A percentile compares a stretch with the other conserved stretches of the same genome.
Evolutionary conservation across 2,888 invertebrate genomes (phyloP).

Genomic region (Caenorhabditis sp.): DNA sequence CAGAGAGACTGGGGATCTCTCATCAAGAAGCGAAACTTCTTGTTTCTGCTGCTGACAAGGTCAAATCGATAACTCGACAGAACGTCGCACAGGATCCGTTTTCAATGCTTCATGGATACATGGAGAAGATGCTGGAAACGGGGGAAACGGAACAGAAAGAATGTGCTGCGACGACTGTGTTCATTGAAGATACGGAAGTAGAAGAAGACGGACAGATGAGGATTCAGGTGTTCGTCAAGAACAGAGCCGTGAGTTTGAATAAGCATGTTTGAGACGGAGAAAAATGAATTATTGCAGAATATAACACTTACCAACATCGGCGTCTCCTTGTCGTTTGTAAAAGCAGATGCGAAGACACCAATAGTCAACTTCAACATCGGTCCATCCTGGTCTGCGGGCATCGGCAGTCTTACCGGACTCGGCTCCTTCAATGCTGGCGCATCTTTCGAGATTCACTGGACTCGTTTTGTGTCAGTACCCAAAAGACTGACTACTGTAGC

Average conservation of each 20-base stretch:
- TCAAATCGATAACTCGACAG: conserved; percentile 72
- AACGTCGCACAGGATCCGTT: conserved; percentile 72
- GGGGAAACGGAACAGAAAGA: conserved; percentile 45
- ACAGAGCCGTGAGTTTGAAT: conserved; percentile 35
- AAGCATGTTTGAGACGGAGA: neutral
- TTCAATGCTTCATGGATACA: conserved; percentile 69
- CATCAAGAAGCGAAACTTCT: conserved; percentile 64
- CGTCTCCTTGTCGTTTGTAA: conserved; percentile 37
- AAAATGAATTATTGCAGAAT: conserved; percentile 34
- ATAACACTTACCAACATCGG: conserved; percentile 46
- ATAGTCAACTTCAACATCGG: conserved; percentile 46
- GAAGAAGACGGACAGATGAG: conserved; percentile 62
- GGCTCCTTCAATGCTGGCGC: conserved; percentile 35
- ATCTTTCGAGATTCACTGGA: conserved; percentile 60
- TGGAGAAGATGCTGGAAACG: conserved; percentile 65
- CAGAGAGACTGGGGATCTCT: conserved; percentile 45
- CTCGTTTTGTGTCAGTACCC: conserved; percentile 24
- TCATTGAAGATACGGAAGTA: conserved; percentile 57
- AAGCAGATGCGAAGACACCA: conserved; percentile 28
- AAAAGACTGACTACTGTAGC: conserved; percentile 55
- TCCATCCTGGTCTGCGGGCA: conserved; percentile 51
- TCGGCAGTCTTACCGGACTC: conserved; percentile 49
- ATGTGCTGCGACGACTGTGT: conserved; percentile 62
- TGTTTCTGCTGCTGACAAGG: conserved; percentile 65
- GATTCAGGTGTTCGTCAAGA: conserved; percentile 58